Evolutionary conservation across 2,797 vertebrate genomes (phyloP).

Genomic region (Paguma larvata): DNA sequence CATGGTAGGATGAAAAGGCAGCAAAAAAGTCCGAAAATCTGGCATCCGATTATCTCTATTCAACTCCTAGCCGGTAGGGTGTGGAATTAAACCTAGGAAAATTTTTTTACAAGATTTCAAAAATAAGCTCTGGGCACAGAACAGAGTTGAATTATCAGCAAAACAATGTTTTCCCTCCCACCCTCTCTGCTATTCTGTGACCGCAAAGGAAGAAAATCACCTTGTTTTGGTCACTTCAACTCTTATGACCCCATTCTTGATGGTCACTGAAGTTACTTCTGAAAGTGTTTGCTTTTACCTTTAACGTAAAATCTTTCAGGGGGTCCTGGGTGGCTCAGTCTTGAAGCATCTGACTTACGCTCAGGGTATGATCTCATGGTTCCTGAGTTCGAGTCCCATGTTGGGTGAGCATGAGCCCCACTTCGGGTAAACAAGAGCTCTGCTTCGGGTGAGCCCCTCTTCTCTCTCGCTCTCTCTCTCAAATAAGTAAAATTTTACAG

Average conservation of each 20-base stretch:
- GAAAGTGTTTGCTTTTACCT: slow-evolving; percentile 59
- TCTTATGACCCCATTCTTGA: neutral
- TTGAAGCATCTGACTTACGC: too few relatives aligned
- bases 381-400: too few relatives aligned
- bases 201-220: slow-evolving; percentile 20
- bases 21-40: slow-evolving; percentile 27
- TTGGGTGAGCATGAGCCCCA: too few relatives aligned
- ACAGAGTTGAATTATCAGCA: neutral
- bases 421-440: too few relatives aligned
- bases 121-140: neutral
- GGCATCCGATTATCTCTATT: slow-evolving; percentile 23
- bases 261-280: slow-evolving; percentile 30
- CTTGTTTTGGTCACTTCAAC: neutral
- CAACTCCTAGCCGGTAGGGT: neutral
- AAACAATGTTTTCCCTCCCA: neutral
- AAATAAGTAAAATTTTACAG: neutral
- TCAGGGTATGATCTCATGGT: too few relatives aligned
- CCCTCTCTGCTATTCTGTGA: neutral
- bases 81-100: slow-evolving; percentile 41
- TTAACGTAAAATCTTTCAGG: neutral
- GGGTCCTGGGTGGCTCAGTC: too few relatives aligned
- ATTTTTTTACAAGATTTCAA: slow-evolving; percentile 46
- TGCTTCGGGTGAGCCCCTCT: too few relatives aligned
- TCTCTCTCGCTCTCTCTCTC: too few relatives aligned
- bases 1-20: slow-evolving; percentile 16